Conservation (phyloP, 2,888 invertebrate genomes). For the Morpho deidamia region DNA sequence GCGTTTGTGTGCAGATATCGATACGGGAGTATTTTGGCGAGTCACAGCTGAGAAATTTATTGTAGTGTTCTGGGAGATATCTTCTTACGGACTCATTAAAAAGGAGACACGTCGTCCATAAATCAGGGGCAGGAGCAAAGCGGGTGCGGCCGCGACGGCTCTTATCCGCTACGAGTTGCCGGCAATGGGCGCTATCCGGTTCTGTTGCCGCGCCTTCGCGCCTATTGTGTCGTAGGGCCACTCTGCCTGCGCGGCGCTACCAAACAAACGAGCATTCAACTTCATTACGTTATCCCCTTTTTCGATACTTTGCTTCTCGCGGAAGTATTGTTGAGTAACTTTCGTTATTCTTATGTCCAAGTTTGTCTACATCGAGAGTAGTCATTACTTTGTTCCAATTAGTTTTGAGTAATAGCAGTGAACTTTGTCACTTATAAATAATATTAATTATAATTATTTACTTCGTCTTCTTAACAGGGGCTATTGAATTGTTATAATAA, state of each 20-base stretch:
- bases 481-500: no score
- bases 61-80: constrained; percentile 69
- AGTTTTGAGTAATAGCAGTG: not conserved
- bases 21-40: constrained; percentile 65
- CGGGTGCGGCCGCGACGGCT: constrained; percentile 44
- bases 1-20: constrained; percentile 74
- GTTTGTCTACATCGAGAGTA: constrained; percentile 22
- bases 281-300: constrained; percentile 60
- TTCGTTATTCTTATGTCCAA: constrained; percentile 28
- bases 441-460: not conserved
- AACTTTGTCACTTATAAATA: not conserved
- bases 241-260: constrained; percentile 25
- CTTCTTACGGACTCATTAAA: constrained; percentile 78
- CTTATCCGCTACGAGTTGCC: constrained; percentile 63
- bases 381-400: constrained; percentile 23
- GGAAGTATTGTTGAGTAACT: constrained; percentile 24
- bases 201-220: constrained; percentile 59
- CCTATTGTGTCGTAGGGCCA: constrained; percentile 49
- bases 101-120: constrained; percentile 77
- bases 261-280: constrained; percentile 47
- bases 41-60: constrained; percentile 71
- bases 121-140: constrained; percentile 58
- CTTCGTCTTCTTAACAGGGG: no score
- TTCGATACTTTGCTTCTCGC: constrained; percentile 44
- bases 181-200: constrained; percentile 78